Conservation (phyloP, 2,113 vertebrate genomes). For the Eptesicus fuscus region DNA sequence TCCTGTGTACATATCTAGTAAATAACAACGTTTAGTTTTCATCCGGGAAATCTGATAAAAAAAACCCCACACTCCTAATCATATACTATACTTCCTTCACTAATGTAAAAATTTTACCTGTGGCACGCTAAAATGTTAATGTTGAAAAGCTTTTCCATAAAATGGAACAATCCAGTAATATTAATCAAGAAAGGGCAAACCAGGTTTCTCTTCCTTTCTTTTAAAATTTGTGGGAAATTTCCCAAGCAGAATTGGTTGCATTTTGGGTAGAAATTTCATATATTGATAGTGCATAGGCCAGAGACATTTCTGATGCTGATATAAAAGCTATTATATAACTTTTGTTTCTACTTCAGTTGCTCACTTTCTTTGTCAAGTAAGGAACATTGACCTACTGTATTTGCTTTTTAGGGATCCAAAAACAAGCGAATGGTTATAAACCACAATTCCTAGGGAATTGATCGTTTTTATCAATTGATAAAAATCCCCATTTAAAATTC, state of each 20-base stretch:
- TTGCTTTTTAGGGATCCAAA: background rate
- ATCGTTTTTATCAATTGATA: background rate
- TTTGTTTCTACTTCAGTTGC: background rate
- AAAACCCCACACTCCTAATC: background rate
- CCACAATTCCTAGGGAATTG: background rate
- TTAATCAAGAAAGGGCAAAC: background rate
- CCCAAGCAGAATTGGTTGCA: background rate
- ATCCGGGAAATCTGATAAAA: background rate
- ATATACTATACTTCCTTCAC: background rate
- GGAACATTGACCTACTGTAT: background rate
- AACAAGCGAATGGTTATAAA: background rate
- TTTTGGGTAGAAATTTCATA: constrained; percentile 16
- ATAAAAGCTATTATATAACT: background rate
- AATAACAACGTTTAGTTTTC: background rate
- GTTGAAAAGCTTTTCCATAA: background rate
- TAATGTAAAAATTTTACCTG: background rate
- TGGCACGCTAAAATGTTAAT: background rate
- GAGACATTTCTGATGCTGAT: background rate
- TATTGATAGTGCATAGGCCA: background rate
- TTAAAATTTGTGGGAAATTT: background rate
- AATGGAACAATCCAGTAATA: background rate
- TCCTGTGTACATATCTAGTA: background rate
- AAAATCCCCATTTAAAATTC: background rate
- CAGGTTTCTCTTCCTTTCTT: background rate
- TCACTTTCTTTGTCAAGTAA: background rate